phyloP scores from a whole-genome alignment of 2,888 invertebrate genomes.

The Protodeltote pygarga region DNA sequence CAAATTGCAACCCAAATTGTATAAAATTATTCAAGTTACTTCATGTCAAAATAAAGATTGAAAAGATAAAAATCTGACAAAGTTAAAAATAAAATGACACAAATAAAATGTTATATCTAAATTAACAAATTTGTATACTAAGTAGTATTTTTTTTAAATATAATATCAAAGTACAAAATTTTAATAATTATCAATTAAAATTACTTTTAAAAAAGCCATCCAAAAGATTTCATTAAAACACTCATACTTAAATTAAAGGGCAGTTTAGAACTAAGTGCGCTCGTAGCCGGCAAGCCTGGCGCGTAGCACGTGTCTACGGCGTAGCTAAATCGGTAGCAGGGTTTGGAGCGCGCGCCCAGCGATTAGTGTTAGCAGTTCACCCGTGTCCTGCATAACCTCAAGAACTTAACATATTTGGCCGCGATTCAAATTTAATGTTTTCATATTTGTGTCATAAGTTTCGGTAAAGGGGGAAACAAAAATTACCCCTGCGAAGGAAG shows the following conservation, averaged over 20 bases:
- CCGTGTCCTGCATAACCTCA: slow-evolving; percentile 67
- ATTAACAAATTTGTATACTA: no score
- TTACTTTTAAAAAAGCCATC: neutral
- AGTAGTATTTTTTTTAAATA: no score
- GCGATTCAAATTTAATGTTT: slow-evolving; percentile 83
- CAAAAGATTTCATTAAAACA: slow-evolving; percentile 6
- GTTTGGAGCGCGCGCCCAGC: slow-evolving; percentile 50
- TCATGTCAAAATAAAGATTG: no score
- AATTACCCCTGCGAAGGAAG: slow-evolving; percentile 73
- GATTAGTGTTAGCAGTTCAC: slow-evolving; percentile 75
- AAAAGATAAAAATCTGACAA: no score
- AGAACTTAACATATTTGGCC: slow-evolving; percentile 82
- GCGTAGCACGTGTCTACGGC: slow-evolving; percentile 79
- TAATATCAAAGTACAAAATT: no score
- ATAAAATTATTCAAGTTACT: neutral
- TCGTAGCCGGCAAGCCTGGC: slow-evolving; percentile 58
- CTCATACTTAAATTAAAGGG: slow-evolving; percentile 26
- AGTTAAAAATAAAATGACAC: no score
- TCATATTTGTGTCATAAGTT: slow-evolving; percentile 83
- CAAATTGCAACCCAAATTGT: slow-evolving; percentile 7
- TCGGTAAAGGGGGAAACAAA: slow-evolving; percentile 78
- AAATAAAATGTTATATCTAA: neutral
- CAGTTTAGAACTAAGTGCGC: slow-evolving; percentile 21
- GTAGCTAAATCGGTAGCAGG: slow-evolving; percentile 57
- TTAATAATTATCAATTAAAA: neutral